Base-by-base conservation (phyloP, 1,140 invertebrate species). In the Eumeta japonica region DNA sequence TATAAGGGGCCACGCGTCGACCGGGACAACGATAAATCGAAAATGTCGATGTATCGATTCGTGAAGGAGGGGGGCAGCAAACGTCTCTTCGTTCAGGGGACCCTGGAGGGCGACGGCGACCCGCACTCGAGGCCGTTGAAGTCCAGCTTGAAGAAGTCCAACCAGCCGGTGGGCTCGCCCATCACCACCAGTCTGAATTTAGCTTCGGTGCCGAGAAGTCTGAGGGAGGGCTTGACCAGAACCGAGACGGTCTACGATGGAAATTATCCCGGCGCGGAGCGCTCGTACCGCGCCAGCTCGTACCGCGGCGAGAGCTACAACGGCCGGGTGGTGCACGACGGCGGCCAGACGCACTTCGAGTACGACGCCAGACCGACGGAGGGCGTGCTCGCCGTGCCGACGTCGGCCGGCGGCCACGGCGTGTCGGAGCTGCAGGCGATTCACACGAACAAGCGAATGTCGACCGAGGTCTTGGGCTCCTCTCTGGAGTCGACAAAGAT, bases 401-500 rank as follows among this genome's bases (percentile, higher is more conserved):
- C 53, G 18, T 68, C 62, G 28, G 67, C 66, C 29, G 70, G 68
- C 20, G 66, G 65, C n/a, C 52, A 54, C 31, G 65, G 65, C 30
- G 53, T 72, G 43, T 72, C 64, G 46, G 81, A 85, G 48, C 61
- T 89, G 41, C 85, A 86, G 62, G 84, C 86, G 53, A 81, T 92
- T 55, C 83, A 88, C 52, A 89, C 88, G 37, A 89, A 88, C 60
- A 86, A 90, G 52, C 80, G 84, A 49, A 76, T 92, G 45, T 88
- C 87, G 47, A 91, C 89, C 40, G 90, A 90, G 77, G 86, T 88
- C 56, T 75, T 88, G 62, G 90, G 88, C 50, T 89, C 86, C 55
- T 88, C 86, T 36, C 77, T 89, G 57, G 87, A 90, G 60, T 88
- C 87, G 44, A 86, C 84, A 31, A 88, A 88, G 66, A 84, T 88